Percentiles rank a stretch among this genome's conserved stretches.
These are phyloP conservation scores for Nomada hirtipes DNA, from an alignment of 2,888 invertebrate species.

Conservation along the genomic window DNA sequence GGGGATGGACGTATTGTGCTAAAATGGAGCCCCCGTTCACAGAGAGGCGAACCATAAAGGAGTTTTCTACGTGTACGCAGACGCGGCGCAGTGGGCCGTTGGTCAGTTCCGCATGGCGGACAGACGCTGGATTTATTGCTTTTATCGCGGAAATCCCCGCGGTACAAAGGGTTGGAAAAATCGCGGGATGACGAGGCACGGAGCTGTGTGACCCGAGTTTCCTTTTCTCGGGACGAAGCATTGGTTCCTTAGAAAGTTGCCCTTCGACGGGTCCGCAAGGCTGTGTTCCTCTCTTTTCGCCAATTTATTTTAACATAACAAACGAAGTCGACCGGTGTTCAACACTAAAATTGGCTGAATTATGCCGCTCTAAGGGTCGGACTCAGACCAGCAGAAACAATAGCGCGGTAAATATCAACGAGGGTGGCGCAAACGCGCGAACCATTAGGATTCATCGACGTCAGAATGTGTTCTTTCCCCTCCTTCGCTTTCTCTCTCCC, in stretches of 20 bases:
- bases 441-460: constrained; percentile 26
- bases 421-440: background rate
- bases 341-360: background rate
- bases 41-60: constrained; percentile 15
- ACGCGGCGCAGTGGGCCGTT: constrained; percentile 8
- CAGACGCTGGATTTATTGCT: constrained; percentile 57
- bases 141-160: constrained; percentile 44
- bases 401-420: constrained; percentile 31
- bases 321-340: background rate
- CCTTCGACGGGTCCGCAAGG: background rate
- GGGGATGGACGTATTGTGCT: constrained; percentile 52
- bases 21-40: constrained; percentile 36
- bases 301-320: background rate
- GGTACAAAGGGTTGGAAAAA: constrained; percentile 56
- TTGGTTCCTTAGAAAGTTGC: constrained; percentile 24
- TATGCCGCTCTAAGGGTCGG: background rate
- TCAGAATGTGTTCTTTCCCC: background rate
- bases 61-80: constrained; percentile 22
- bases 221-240: constrained; percentile 12
- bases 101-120: constrained; percentile 56
- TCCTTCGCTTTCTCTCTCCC: background rate
- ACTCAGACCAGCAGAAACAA: background rate
- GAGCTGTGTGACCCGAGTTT: background rate
- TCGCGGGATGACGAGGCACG: constrained; percentile 39
- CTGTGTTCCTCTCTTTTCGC: too few relatives aligned